These are phyloP conservation scores for Drosophila insularis DNA, from an alignment of 1,140 invertebrate genomes.

Conservation along the genomic window DNA sequence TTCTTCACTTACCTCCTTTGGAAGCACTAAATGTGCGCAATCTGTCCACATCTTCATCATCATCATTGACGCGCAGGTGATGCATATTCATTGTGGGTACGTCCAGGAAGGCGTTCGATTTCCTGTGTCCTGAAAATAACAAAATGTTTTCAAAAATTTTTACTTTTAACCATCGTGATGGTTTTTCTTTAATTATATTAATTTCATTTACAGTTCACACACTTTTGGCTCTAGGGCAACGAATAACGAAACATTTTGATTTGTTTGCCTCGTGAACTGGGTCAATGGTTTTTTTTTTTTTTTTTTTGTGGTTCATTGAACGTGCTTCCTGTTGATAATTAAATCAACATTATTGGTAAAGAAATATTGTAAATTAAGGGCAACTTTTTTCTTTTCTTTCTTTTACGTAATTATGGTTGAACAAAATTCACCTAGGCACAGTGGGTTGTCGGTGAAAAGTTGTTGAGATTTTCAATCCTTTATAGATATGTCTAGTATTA, in stretches of 20 bases:
- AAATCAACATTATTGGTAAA: constrained; percentile 45
- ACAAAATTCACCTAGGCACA: not conserved
- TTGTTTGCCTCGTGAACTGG: constrained; percentile 44
- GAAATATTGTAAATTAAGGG: constrained; percentile 22
- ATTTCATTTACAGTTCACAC: not conserved
- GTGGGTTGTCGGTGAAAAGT: too few species aligned
- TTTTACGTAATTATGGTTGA: not conserved
- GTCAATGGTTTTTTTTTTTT: constrained; percentile 41
- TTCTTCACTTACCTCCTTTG: constrained; percentile 88
- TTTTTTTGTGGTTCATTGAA: constrained; percentile 32
- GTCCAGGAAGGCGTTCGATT: constrained; percentile 90
- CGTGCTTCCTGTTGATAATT: constrained; percentile 36
- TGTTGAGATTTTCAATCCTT: too few species aligned
- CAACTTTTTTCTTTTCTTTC: not conserved
- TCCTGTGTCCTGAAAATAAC: constrained; percentile 83
- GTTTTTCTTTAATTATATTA: not conserved
- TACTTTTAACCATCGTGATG: not conserved
- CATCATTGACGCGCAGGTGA: constrained; percentile 83
- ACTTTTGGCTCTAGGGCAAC: not conserved
- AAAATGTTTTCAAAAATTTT: not conserved
- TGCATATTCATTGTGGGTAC: constrained; percentile 86
- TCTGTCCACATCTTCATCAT: constrained; percentile 91
- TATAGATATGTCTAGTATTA: too few species aligned
- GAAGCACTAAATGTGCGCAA: constrained; percentile 94
- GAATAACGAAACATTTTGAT: constrained; percentile 13